Conservation (phyloP, 2,888 invertebrate species). For the Zootermopsis nevadensis region DNA sequence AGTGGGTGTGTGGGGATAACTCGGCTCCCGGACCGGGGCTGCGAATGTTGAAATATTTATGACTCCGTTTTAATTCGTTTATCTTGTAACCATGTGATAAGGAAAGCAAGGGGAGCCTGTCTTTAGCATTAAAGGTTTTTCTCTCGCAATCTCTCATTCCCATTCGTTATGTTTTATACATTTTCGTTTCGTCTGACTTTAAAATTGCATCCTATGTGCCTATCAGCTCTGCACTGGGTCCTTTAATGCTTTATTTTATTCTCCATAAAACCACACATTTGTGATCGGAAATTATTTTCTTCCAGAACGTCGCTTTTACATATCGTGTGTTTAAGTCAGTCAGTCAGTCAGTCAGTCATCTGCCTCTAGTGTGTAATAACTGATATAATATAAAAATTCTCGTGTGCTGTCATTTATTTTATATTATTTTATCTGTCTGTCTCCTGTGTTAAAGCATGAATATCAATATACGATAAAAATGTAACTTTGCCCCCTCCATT, state of each 20-base stretch:
- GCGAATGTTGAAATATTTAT: slow-evolving; percentile 49
- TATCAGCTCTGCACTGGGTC: not conserved
- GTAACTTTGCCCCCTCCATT: no score
- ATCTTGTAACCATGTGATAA: slow-evolving; percentile 37
- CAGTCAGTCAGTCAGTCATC: not conserved
- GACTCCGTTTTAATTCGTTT: slow-evolving; percentile 48
- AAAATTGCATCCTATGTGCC: not conserved
- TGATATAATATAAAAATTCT: no score
- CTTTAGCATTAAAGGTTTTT: not conserved
- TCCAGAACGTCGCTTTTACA: not conserved
- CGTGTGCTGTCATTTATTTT: no score
- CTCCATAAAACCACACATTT: not conserved
- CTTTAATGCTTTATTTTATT: not conserved
- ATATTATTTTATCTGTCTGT: no score
- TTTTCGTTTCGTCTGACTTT: not conserved
- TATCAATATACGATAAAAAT: no score
- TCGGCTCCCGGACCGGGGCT: not conserved
- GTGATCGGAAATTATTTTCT: not conserved
- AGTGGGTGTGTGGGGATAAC: slow-evolving; percentile 1
- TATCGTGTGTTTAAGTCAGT: not conserved
- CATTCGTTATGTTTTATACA: not conserved
- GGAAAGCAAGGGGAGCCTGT: not conserved
- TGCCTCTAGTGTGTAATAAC: no score
- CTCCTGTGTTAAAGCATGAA: no score
- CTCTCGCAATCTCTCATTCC: not conserved